Evolutionary conservation across 2,113 vertebrate species (phyloP), one percentile per base, ranked within the genome.

Genomic region (Paramisgurnus dabryanus): DNA sequence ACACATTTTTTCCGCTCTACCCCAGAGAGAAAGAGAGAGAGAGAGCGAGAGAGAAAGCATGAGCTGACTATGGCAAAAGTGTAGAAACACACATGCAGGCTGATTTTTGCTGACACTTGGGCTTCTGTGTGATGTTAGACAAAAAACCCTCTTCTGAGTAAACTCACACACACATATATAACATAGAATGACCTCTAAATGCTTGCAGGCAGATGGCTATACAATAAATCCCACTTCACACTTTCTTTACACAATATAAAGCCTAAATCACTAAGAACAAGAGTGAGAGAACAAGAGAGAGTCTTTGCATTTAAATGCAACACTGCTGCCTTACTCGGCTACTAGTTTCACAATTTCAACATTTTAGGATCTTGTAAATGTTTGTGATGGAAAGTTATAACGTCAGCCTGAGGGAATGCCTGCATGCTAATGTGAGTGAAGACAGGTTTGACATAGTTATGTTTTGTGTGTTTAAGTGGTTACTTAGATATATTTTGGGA

Each of bases 11-110:
- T 55, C 2, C 15, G 3, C 68, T 71, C 15, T 17, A 27, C 15
- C 67, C 22, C 8, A 76, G 82, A 75, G 75, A 87, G 80, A 82
- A 76, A 85, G 47, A 10, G 22, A 45, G 70, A 83, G 10, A 7
- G 67, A 41, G 34, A 76, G 74, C 81, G 60, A 81, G 58, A n/a
- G 53, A 45, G 13, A 55, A 18, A 18, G 39, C 69, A 85, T 72
- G 77, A 76, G 69, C 80, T 84, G 74, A 83, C 83, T 85, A 81
- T 69, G 67, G 78, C 82, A 86, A 85, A 82, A 78, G 75, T 79
- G 77, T 73, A 80, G 69, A 71, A 58, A 45, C 41, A 65, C 69
- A 74, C 49, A 80, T 72, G 61, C 67, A 39, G 18, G 40, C 53
- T 39, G 7, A 18, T 75, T 84, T 79, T 57, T 84, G 79, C 83